phyloP scores from a whole-genome alignment of 2,113 vertebrate species.

The Ancistrus triradiatus region DNA sequence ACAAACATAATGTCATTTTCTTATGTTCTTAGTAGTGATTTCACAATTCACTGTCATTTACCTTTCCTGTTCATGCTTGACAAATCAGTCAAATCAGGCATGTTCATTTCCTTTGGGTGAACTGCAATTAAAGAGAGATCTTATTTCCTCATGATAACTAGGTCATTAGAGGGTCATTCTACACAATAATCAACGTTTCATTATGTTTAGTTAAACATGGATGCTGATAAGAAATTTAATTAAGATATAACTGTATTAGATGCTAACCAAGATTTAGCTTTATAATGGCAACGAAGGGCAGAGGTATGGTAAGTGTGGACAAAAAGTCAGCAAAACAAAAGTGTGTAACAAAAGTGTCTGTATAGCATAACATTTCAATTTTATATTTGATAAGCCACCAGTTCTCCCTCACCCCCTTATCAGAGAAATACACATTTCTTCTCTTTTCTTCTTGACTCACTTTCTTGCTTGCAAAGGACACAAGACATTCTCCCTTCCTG shows the following conservation, averaged over 20 bases:
- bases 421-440: slow-evolving; percentile 44
- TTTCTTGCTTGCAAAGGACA: slow-evolving; percentile 40
- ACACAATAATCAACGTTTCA: slow-evolving; percentile 20
- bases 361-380: neutral
- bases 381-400: neutral
- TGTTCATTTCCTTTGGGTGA: slow-evolving; percentile 1
- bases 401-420: slow-evolving; percentile 35
- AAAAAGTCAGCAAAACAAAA: slow-evolving; percentile 4
- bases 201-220: slow-evolving; percentile 13
- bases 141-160: slow-evolving; percentile 24
- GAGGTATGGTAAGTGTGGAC: neutral
- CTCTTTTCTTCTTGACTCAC: slow-evolving; percentile 39
- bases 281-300: neutral
- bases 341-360: neutral
- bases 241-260: slow-evolving; percentile 18
- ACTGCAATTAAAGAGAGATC: slow-evolving; percentile 30
- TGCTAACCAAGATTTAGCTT: neutral
- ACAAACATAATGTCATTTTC: too few species aligned
- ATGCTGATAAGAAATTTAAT: slow-evolving; percentile 37
- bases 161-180: slow-evolving; percentile 26
- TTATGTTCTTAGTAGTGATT: too few species aligned
- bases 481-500: slow-evolving; percentile 46
- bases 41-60: too few species aligned
- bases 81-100: neutral
- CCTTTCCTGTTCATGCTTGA: too few species aligned